Evolutionary conservation across 2,113 vertebrate genomes (phyloP), one percentile per base, ranked within the genome.

Genomic region (Mesitornis unicolor): DNA sequence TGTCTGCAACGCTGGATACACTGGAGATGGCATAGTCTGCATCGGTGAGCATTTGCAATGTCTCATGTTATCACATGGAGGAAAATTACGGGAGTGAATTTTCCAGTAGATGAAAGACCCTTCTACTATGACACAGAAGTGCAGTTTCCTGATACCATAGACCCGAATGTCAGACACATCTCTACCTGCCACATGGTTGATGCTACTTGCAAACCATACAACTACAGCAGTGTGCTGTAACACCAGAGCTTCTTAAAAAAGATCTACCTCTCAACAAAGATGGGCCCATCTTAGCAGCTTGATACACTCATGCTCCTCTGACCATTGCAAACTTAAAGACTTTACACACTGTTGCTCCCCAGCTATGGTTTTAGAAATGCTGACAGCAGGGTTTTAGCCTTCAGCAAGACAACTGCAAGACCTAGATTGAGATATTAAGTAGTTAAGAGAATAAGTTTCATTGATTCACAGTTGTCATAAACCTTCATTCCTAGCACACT

Each of bases 21-120:
- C 76, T 0, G 99, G 99, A 0, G 99, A 99, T 1, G 99, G 99
- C 26, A 94, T 99, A 8, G 97, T 99, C 84, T 99, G 99, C 89
- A 38, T 98, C 0, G 99, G 99, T 99, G 79, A 80, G 98, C 87
- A 1, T 13, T 5, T 2, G 2, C 5, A 21, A 2, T 11, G 5
- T 8, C 61, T 35, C 14, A 0, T 3, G 1, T 10, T n/a, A 2
- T 3, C 64, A 21, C 82, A 33, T 11, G 2, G 13, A 22, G 31
- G 12, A 11, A 33, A 76, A 13, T 1, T 15, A 80, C 33, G 42
- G 51, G 2, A 73, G 11, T 1, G 7, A 53, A 19, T 9, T 45
- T 60, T 50, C 42, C 76, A 63, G 8, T 2, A 13, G 28, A 6
- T 40, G 5, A 3, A 45, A 35, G 47, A n/a, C 16, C 59, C 29